Conservation (phyloP, 2,797 vertebrate genomes). For the Danio kyathit region DNA sequence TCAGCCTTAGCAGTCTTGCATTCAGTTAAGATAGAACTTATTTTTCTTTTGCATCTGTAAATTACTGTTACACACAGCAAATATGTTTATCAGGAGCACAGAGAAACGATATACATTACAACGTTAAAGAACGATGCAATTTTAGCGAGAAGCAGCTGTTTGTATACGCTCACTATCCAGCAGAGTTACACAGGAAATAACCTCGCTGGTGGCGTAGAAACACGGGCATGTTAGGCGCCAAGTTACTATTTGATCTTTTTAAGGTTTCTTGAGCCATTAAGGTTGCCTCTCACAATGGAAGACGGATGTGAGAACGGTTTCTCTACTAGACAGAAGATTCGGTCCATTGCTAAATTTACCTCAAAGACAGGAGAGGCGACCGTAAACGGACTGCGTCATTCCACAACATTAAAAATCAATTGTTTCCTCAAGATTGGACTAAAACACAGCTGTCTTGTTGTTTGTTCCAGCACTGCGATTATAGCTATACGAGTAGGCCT, state of each 20-base stretch:
- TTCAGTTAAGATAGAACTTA: neutral
- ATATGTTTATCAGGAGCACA: neutral
- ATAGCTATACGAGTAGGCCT: neutral
- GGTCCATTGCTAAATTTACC: neutral
- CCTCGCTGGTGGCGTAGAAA: slow-evolving; percentile 32
- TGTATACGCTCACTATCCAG: neutral
- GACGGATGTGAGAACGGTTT: slow-evolving; percentile 3
- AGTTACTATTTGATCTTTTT: slow-evolving; percentile 40
- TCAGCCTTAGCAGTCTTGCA: neutral
- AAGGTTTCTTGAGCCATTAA: slow-evolving; percentile 37
- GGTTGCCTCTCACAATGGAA: slow-evolving; percentile 6
- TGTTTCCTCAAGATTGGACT: neutral
- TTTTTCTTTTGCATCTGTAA: neutral
- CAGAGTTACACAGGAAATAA: slow-evolving; percentile 34
- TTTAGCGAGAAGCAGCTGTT: neutral
- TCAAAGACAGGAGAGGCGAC: neutral
- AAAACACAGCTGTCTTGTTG: neutral
- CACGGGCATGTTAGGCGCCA: slow-evolving; percentile 28
- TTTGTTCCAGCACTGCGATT: neutral
- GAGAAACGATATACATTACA: neutral
- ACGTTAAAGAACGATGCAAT: neutral
- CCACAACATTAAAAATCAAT: neutral
- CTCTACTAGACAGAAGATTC: neutral
- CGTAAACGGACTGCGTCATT: neutral
- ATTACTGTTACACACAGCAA: neutral